Evolutionary conservation across 2,797 vertebrate genomes (phyloP), one percentile per base, ranked within the genome.

Genomic region (Brachymystax lenok): DNA sequence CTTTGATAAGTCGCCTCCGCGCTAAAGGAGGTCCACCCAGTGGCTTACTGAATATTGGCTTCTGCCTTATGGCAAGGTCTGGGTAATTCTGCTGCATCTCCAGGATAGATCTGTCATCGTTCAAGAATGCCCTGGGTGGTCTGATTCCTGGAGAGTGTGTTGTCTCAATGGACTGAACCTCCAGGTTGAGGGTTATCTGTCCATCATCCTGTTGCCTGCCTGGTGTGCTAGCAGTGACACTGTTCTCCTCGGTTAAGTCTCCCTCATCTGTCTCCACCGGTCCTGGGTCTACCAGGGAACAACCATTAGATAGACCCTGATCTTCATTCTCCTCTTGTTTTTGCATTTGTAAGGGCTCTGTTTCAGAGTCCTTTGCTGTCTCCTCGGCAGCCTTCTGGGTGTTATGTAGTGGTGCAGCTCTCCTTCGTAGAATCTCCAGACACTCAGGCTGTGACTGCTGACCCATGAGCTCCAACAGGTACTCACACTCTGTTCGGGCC

Each of bases 61-160:
- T 91, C 73, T 86, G 90, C 27, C 87, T 89, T 80, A 98, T 92
- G 77, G 92, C 83, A 69, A 97, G 93, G 89, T 96, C 95, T 4
- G 94, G 95, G 61, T 96, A 97, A 51, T 81, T 88, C 71, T 50
- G 78, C 79, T 88, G 88, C 90, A 95, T 93, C 79, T 94, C 93
- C 73, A 92, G 73, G 8, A 93, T 88, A 24, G 93, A 94, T 4
- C 77, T 84, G 85, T 94, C 92, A 0, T 83, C 69, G 12, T 5
- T 82, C 46, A 56, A 13, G 1, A 81, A 54, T 2, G 54, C 72
- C 27, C 8, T 33, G 7, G 79, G 2, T 1, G 56, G 64, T 59
- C 68, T 75, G 12, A 63, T 52, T 52, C 71, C 71, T n/a, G 71
- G 21, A 52, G 71, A 56, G 71, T 30, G 71, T 17, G 70, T 71